phyloP scores from a whole-genome alignment of 2,888 invertebrate species.

The Cerceris rybyensis region DNA sequence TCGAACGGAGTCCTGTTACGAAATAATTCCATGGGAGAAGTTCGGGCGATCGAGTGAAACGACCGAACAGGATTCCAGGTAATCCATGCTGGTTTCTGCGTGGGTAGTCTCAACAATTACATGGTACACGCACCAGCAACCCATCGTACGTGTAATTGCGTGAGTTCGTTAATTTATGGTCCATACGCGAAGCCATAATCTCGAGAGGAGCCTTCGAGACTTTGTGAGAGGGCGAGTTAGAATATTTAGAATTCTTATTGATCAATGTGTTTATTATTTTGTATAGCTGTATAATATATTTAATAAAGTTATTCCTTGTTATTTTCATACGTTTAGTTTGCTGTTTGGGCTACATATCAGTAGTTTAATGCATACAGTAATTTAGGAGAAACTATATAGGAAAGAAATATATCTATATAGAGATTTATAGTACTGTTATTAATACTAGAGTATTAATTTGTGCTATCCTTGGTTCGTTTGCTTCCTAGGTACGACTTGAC shows the following conservation, averaged over 20 bases:
- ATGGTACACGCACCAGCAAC: background rate
- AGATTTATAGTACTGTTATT: background rate
- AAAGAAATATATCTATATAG: too few relatives aligned
- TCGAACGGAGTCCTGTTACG: conserved; percentile 48
- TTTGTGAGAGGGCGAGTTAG: too few relatives aligned
- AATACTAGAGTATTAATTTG: background rate
- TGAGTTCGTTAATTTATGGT: conserved; percentile 15
- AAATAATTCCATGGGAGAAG: conserved; percentile 52
- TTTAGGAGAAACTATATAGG: too few relatives aligned
- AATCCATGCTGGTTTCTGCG: conserved; percentile 34
- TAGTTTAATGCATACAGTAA: too few relatives aligned
- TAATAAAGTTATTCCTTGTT: too few relatives aligned
- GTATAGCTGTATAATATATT: too few relatives aligned
- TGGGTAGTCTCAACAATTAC: conserved; percentile 24
- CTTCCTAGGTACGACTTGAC: too few relatives aligned
- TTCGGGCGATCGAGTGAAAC: conserved; percentile 29
- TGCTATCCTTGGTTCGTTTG: background rate
- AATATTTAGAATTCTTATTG: too few relatives aligned
- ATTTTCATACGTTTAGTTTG: too few relatives aligned
- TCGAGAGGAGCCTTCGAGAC: too few relatives aligned
- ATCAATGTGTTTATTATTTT: background rate
- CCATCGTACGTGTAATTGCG: conserved; percentile 7
- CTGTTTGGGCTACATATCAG: too few relatives aligned
- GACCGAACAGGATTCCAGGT: conserved; percentile 21
- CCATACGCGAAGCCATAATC: background rate